Base-by-base conservation (phyloP, 2,797 vertebrate genomes). In the Picus viridis region DNA sequence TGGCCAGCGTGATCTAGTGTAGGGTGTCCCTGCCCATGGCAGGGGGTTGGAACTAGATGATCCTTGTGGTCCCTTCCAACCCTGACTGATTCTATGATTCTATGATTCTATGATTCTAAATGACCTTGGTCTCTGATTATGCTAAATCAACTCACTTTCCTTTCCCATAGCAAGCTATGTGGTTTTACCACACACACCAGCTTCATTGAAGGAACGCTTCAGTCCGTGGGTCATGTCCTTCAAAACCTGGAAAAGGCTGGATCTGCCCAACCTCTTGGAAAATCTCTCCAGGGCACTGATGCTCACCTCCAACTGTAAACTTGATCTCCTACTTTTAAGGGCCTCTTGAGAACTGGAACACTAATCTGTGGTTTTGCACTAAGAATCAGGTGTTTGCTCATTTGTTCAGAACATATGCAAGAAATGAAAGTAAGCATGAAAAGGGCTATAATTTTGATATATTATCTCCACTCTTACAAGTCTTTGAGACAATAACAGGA, bases 221-320 rank as follows among this genome's bases (percentile, higher is more conserved):
- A 43, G 27, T 51, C 54, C 16, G 5, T 56, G 54, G 75, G 88
- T 91, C 81, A 59, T 5, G 78, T 90, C 89, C 93, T 93, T 96
- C 86, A 91, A 86, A 91, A 79, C 41, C 81, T 73, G 84, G 88
- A 94, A 94, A 94, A 65, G 51, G 26, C 83, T 92, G 56, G 84
- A 84, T 83, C 58, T 86, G 74, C 26, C 59, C 59, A 82, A 14
- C 16, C 62, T 83, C 56, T 90, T 92, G 96, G 94, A 95, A 96
- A 96, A 96, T 89, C 81, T 95, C 96, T 93, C 63, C 83, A 90
- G 94, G 89, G 94, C 86, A 86, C 72, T 68, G 83, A 95, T 88
- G 58, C 47, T 71, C 19, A 71, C 84, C 63, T 59, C 6, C 43
- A 90, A 62, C 13, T 36, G 17, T 49, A 65, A 86, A 86, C 14